A percentile compares a stretch with the other conserved stretches of the same genome.
These are phyloP conservation scores for Nomada ruficornis DNA, from an alignment of 2,888 invertebrate genomes.

Conservation along the genomic window DNA sequence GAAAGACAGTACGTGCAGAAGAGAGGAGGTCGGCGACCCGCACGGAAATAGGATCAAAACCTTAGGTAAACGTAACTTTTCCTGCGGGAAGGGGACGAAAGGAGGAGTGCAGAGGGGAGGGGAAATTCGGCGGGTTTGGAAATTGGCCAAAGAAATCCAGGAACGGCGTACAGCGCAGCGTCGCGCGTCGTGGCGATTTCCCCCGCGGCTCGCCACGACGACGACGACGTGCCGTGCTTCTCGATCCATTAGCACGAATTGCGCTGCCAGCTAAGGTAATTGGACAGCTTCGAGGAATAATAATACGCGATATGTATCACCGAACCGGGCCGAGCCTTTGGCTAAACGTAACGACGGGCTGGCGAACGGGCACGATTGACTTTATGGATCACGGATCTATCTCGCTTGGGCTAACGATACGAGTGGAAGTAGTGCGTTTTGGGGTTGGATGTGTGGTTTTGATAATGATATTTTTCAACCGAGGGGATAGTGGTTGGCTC, in stretches of 20 bases:
- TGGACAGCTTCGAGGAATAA: slow-evolving; percentile 73
- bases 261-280: slow-evolving; percentile 69
- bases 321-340: slow-evolving; percentile 31
- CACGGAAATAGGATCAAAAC: slow-evolving; percentile 82
- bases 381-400: slow-evolving; percentile 36
- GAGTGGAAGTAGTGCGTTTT: not conserved
- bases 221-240: slow-evolving; percentile 63
- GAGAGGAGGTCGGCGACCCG: slow-evolving; percentile 76
- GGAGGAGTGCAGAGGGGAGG: slow-evolving; percentile 9
- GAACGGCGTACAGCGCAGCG: slow-evolving; percentile 57
- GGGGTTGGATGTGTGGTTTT: not conserved
- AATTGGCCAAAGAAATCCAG: slow-evolving; percentile 79
- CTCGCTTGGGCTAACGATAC: not conserved
- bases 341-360: slow-evolving; percentile 43
- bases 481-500: no score
- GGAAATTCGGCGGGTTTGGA: slow-evolving; percentile 79
- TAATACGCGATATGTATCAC: slow-evolving; percentile 70
- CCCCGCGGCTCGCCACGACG: slow-evolving; percentile 58
- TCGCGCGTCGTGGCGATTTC: slow-evolving; percentile 68
- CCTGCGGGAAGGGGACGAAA: slow-evolving; percentile 71
- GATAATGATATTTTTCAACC: not conserved
- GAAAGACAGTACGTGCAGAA: slow-evolving; percentile 21
- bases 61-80: slow-evolving; percentile 82
- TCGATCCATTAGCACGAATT: slow-evolving; percentile 73
- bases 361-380: slow-evolving; percentile 41